Evolutionary conservation across 53 echinoderm and acorn worm genomes (phyloP).

Genomic region (Crossaster papposus): DNA sequence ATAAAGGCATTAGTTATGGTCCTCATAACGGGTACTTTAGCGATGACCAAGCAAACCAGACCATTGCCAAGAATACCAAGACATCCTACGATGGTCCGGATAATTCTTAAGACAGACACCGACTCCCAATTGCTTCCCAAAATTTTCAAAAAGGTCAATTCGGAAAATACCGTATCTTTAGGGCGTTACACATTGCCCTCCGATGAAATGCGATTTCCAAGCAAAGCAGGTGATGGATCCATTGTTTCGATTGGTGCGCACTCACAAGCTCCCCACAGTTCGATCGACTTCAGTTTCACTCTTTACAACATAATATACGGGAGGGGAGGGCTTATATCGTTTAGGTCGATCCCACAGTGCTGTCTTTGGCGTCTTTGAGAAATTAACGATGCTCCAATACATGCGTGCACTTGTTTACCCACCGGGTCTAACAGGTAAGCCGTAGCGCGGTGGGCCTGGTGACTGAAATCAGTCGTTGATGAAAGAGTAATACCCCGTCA

Average conservation of each 20-base stretch:
- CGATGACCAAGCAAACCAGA: slow-evolving; percentile 80
- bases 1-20: slow-evolving; percentile 85
- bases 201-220: background rate
- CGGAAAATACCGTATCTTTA: background rate
- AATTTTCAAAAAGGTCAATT: background rate
- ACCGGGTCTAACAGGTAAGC: background rate
- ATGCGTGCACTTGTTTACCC: background rate
- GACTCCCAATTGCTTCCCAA: background rate
- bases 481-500: no score
- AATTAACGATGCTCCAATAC: background rate
- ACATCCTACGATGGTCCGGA: slow-evolving; percentile 36
- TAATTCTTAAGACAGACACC: slow-evolving; percentile 1
- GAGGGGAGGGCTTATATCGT: no score
- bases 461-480: background rate
- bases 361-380: background rate
- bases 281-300: no score
- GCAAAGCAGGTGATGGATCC: background rate
- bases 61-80: slow-evolving; percentile 72
- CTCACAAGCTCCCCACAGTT: background rate
- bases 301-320: no score
- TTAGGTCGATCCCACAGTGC: background rate
- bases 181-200: background rate
- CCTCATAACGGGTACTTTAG: slow-evolving; percentile 62
- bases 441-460: background rate
- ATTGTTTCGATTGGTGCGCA: background rate